Percentiles rank a stretch among this genome's conserved stretches.
phyloP scores from a whole-genome alignment of 2,888 invertebrate genomes.

The Drosophila emarginata region DNA sequence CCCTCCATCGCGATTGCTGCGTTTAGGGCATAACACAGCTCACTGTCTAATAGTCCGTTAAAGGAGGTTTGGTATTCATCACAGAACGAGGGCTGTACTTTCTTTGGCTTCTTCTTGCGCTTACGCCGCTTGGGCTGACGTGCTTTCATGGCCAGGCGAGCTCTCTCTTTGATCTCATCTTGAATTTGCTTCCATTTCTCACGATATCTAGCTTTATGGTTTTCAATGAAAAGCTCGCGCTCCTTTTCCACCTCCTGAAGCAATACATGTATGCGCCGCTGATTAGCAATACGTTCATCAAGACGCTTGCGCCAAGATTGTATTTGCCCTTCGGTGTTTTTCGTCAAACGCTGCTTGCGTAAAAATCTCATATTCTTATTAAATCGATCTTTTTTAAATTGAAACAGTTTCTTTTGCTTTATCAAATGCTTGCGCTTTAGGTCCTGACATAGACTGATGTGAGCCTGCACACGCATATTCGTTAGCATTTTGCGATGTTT shows the following conservation, averaged over 20 bases:
- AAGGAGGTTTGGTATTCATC: slow-evolving; percentile 64
- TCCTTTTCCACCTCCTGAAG: slow-evolving; percentile 46
- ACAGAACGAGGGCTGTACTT: slow-evolving; percentile 39
- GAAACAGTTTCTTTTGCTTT: slow-evolving; percentile 77
- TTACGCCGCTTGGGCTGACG: slow-evolving; percentile 32
- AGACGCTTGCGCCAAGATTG: slow-evolving; percentile 78
- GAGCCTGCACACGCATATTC: slow-evolving; percentile 65
- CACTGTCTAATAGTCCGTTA: slow-evolving; percentile 68
- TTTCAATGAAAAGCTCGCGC: slow-evolving; percentile 64
- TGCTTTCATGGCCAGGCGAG: background rate
- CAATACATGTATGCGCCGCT: slow-evolving; percentile 56
- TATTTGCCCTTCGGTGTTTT: slow-evolving; percentile 63
- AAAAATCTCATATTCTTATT: slow-evolving; percentile 65
- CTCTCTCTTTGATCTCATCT: slow-evolving; percentile 50
- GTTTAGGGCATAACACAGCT: slow-evolving; percentile 76
- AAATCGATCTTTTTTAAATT: slow-evolving; percentile 76
- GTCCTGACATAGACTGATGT: slow-evolving; percentile 67
- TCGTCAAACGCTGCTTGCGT: slow-evolving; percentile 42
- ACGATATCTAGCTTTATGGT: slow-evolving; percentile 57
- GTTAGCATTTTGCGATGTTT: slow-evolving; percentile 72
- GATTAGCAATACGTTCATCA: slow-evolving; percentile 70
- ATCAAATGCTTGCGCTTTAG: slow-evolving; percentile 77
- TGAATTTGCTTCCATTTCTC: slow-evolving; percentile 70
- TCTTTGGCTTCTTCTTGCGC: slow-evolving; percentile 32
- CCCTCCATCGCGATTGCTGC: slow-evolving; percentile 73